phyloP scores from a whole-genome alignment of 1,140 invertebrate species.

The Ectropis grisescens region DNA sequence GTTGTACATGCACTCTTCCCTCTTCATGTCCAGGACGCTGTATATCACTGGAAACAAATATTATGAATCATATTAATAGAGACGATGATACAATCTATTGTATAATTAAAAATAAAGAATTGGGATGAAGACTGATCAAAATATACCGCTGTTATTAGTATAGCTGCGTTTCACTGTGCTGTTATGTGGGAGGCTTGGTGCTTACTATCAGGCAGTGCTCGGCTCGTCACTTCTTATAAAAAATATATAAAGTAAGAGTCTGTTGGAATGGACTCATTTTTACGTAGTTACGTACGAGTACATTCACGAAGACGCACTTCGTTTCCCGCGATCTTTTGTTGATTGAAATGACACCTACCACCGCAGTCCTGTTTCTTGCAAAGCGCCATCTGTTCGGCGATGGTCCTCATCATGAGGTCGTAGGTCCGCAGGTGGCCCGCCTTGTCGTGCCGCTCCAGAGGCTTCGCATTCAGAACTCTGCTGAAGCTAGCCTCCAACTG shows the following conservation, averaged over 20 bases:
- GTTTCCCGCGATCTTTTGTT: conserved; percentile 31
- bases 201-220: too few species aligned
- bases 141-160: not conserved
- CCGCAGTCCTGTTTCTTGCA: conserved; percentile 21
- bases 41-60: conserved; percentile 20
- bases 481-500: conserved; percentile 30
- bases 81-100: not conserved
- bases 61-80: not conserved
- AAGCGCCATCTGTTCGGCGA: too few species aligned
- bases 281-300: too few species aligned
- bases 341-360: too few species aligned
- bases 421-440: conserved; percentile 29
- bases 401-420: conserved; percentile 28
- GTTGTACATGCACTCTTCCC: conserved; percentile 43
- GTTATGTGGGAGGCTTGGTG: not conserved
- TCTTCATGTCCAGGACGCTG: conserved; percentile 26
- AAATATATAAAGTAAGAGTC: too few species aligned
- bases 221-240: too few species aligned
- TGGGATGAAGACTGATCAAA: conserved; percentile 1
- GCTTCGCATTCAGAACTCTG: conserved; percentile 24
- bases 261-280: too few species aligned
- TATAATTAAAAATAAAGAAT: not conserved
- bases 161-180: not conserved
- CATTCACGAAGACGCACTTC: too few species aligned
- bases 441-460: conserved; percentile 16